phyloP scores from a whole-genome alignment of 2,797 vertebrate species.

The Knipowitschia caucasica region DNA sequence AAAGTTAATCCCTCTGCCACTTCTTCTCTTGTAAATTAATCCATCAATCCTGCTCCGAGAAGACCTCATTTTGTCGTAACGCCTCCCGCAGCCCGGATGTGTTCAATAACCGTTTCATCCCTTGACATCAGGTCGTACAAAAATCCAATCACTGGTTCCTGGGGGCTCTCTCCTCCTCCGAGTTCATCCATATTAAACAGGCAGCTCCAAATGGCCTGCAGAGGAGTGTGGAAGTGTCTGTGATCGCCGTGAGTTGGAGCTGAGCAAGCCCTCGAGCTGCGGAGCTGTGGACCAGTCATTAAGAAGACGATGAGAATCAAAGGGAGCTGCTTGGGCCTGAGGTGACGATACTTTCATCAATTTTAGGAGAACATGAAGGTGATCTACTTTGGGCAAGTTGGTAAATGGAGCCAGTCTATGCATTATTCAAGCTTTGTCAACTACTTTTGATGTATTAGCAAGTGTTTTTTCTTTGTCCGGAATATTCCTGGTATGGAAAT shows the following conservation, averaged over 20 bases:
- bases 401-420: not conserved
- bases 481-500: no score
- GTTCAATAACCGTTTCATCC: conserved; percentile 31
- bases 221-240: conserved; percentile 4
- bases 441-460: no score
- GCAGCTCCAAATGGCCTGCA: conserved; percentile 21
- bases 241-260: no score
- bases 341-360: conserved; percentile 9
- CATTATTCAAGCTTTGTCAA: not conserved
- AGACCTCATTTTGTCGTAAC: conserved; percentile 16
- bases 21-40: conserved; percentile 28
- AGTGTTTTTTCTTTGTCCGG: no score
- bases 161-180: conserved; percentile 28
- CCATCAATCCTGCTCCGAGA: conserved; percentile 12
- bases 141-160: conserved; percentile 37
- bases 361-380: conserved; percentile 9
- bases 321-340: conserved; percentile 6
- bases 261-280: conserved; percentile 14
- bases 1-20: not conserved
- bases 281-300: conserved; percentile 27
- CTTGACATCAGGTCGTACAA: conserved; percentile 24
- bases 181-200: conserved; percentile 58
- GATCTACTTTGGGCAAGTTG: no score
- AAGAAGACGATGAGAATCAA: conserved; percentile 15
- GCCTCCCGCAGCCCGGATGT: conserved; percentile 14